Evolutionary conservation across 1,140 invertebrate genomes (phyloP).

Genomic region (Penaeus chinensis): DNA sequence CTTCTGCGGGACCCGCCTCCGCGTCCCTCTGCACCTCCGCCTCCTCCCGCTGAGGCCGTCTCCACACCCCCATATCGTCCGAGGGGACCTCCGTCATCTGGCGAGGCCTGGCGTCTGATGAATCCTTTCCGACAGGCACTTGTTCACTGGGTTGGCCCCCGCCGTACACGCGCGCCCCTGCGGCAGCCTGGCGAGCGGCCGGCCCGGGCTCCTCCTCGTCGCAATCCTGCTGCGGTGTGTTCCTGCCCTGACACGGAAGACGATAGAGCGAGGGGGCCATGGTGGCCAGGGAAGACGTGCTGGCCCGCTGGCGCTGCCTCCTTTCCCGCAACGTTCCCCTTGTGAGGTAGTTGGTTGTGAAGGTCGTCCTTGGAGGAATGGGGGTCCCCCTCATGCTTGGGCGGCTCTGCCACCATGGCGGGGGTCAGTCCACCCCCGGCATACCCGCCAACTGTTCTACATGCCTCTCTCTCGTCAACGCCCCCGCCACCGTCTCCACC

Average conservation of each 20-base stretch:
- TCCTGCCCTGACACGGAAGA: constrained; percentile 15
- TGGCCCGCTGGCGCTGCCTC: constrained; percentile 20
- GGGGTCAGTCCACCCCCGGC: constrained; percentile 55
- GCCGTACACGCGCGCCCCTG: constrained; percentile 11
- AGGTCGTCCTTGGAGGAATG: constrained; percentile 53
- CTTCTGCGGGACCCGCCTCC: too few relatives aligned
- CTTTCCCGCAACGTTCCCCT: not conserved
- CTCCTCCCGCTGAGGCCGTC: too few relatives aligned
- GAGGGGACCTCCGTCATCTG: too few relatives aligned
- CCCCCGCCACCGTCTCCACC: too few relatives aligned
- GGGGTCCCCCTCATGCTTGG: constrained; percentile 44
- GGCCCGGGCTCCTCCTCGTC: not conserved
- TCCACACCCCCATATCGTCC: too few relatives aligned
- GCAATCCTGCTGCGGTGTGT: not conserved
- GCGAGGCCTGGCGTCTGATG: too few relatives aligned
- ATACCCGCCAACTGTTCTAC: constrained; percentile 40
- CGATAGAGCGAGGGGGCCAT: constrained; percentile 30
- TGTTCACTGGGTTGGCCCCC: not conserved
- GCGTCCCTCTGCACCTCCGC: too few relatives aligned
- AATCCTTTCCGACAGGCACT: too few relatives aligned
- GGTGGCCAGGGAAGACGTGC: constrained; percentile 16
- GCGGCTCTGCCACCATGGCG: constrained; percentile 53
- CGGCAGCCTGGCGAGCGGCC: not conserved
- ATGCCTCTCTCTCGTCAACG: constrained; percentile 18
- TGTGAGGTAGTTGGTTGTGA: constrained; percentile 31